phyloP scores from a whole-genome alignment of 2,797 vertebrate species.

The Hydrophis major region DNA sequence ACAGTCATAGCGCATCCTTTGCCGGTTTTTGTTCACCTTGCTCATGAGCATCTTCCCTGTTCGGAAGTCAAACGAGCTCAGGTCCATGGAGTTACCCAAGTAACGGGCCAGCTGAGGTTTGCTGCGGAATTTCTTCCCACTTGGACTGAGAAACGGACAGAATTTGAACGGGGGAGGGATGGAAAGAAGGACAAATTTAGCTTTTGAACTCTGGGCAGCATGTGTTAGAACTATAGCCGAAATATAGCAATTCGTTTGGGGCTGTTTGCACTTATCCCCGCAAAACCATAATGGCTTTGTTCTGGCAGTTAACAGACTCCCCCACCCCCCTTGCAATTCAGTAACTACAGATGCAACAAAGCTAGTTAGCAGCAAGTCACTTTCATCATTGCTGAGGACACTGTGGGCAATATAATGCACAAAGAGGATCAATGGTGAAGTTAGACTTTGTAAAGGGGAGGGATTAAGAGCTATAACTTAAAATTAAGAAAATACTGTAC shows the following conservation, averaged over 20 bases:
- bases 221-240: fast-evolving
- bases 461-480: not conserved
- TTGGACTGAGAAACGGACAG: slow-evolving; percentile 78
- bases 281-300: not conserved
- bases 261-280: fast-evolving
- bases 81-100: slow-evolving; percentile 97
- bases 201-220: not conserved
- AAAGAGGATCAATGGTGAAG: not conserved
- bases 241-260: fast-evolving
- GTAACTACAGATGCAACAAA: not conserved
- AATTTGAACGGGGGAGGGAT: not conserved
- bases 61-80: slow-evolving; percentile 95
- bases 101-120: slow-evolving; percentile 98
- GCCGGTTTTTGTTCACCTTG: slow-evolving; percentile 94
- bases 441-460: not conserved
- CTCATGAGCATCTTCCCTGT: slow-evolving; percentile 97
- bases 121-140: slow-evolving; percentile 98
- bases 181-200: not conserved
- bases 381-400: not conserved
- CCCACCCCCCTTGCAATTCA: no score
- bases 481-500: not conserved
- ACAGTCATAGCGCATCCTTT: slow-evolving; percentile 92
- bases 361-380: not conserved
- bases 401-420: not conserved
- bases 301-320: not conserved